Evolutionary conservation across 2,888 invertebrate species (phyloP).

Genomic region (Cistogaster globosa): DNA sequence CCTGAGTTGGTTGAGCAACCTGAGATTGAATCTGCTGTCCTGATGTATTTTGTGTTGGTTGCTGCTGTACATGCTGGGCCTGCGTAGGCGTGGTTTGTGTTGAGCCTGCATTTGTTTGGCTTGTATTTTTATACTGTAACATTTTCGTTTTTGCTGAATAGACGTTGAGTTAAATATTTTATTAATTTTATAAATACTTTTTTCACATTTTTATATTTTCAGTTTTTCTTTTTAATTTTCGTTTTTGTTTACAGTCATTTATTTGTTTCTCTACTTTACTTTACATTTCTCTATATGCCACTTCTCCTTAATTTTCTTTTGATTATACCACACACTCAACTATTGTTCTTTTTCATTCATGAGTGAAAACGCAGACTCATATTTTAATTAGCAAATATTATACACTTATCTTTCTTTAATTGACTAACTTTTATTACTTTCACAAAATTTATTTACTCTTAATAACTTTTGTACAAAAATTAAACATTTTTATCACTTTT

Average conservation of each 20-base stretch:
- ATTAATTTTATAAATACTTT: not conserved
- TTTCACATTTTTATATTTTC: constrained; percentile 6
- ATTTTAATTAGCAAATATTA: constrained; percentile 31
- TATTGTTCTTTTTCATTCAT: constrained; percentile 32
- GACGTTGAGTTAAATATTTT: not conserved
- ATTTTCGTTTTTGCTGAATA: constrained; percentile 70
- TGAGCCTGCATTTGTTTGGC: constrained; percentile 62
- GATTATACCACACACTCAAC: constrained; percentile 48
- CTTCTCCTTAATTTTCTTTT: constrained; percentile 41
- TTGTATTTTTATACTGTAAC: constrained; percentile 78
- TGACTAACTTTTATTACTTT: constrained; percentile 53
- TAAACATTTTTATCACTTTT: constrained; percentile 41
- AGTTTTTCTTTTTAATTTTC: constrained; percentile 38
- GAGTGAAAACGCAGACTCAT: constrained; percentile 57
- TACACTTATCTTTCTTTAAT: constrained; percentile 13
- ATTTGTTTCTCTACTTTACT: constrained; percentile 35
- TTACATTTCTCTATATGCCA: constrained; percentile 39
- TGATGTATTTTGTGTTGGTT: constrained; percentile 55
- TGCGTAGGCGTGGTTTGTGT: constrained; percentile 68
- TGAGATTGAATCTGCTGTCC: constrained; percentile 66
- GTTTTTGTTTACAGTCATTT: constrained; percentile 60
- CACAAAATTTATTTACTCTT: constrained; percentile 42
- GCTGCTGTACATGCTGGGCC: constrained; percentile 66
- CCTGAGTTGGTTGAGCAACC: constrained; percentile 73
- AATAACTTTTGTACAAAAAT: constrained; percentile 46